Percentiles rank a stretch among this genome's conserved stretches.
phyloP scores from a whole-genome alignment of 2,113 vertebrate genomes.

The Zosterops japonicus region DNA sequence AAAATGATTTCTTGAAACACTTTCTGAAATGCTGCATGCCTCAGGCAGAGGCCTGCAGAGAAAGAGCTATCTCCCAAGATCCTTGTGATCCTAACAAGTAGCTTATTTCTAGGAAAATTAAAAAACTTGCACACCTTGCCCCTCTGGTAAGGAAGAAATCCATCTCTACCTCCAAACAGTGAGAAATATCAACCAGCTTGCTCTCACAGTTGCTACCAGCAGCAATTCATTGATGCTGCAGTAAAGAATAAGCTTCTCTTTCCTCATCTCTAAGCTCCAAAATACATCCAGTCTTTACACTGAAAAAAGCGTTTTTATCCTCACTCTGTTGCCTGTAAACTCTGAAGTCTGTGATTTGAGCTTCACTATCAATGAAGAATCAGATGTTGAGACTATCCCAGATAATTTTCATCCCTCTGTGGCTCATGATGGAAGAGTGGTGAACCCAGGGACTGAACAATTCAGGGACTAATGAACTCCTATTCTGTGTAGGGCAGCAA shows the following conservation, averaged over 20 bases:
- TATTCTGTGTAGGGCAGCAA: background rate
- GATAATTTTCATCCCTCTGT: background rate
- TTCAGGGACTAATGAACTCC: background rate
- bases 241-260: background rate
- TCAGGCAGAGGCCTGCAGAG: background rate
- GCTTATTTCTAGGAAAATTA: background rate
- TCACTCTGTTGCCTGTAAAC: background rate
- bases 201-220: background rate
- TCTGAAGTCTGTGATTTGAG: background rate
- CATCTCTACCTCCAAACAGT: background rate
- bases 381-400: background rate
- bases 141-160: background rate
- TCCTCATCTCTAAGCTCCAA: background rate
- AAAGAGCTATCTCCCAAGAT: background rate
- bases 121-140: background rate
- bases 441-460: background rate
- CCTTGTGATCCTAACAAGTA: background rate
- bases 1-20: background rate
- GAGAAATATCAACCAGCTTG: background rate
- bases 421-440: background rate
- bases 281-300: background rate
- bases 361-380: background rate
- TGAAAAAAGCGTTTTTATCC: background rate
- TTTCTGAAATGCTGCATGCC: background rate
- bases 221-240: background rate